A percentile compares a stretch with the other conserved stretches of the same genome.
Evolutionary conservation across 2,888 invertebrate genomes (phyloP).

Genomic region (Stenichneumon culpator): DNA sequence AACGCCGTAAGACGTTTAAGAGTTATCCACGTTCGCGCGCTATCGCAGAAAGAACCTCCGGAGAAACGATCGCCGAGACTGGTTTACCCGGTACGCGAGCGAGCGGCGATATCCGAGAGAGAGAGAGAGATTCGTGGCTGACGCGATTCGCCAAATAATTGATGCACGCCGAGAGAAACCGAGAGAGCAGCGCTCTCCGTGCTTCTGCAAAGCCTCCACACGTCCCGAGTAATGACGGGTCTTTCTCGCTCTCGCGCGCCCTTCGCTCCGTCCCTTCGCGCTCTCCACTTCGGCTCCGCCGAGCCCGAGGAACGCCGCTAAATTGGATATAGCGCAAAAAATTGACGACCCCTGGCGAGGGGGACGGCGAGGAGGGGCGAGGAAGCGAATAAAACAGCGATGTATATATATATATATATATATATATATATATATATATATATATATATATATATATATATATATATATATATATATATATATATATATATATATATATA

Average conservation of each 20-base stretch:
- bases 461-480: background rate
- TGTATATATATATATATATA: no score
- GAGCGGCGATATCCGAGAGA: slow-evolving; percentile 5
- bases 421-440: background rate
- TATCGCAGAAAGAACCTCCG: background rate
- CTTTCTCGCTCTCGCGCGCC: slow-evolving; percentile 46
- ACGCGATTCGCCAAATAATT: slow-evolving; percentile 77
- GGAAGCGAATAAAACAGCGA: slow-evolving; percentile 1
- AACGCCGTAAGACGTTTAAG: no score
- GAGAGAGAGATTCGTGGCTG: slow-evolving; percentile 18
- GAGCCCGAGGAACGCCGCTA: slow-evolving; percentile 18
- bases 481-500: background rate
- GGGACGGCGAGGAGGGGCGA: slow-evolving; percentile 9
- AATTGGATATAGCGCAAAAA: slow-evolving; percentile 61
- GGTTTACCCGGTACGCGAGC: slow-evolving; percentile 48
- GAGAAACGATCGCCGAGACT: slow-evolving; percentile 45
- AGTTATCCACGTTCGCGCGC: no score
- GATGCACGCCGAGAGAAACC: slow-evolving; percentile 74
- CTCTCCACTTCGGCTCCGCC: slow-evolving; percentile 1
- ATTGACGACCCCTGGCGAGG: slow-evolving; percentile 33
- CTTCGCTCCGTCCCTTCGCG: slow-evolving; percentile 2
- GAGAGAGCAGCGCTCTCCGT: background rate
- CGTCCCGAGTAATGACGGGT: slow-evolving; percentile 67
- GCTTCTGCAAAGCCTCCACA: slow-evolving; percentile 26
- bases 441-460: background rate